phyloP scores from a whole-genome alignment of 2,113 vertebrate genomes.

The Sylvia atricapilla region DNA sequence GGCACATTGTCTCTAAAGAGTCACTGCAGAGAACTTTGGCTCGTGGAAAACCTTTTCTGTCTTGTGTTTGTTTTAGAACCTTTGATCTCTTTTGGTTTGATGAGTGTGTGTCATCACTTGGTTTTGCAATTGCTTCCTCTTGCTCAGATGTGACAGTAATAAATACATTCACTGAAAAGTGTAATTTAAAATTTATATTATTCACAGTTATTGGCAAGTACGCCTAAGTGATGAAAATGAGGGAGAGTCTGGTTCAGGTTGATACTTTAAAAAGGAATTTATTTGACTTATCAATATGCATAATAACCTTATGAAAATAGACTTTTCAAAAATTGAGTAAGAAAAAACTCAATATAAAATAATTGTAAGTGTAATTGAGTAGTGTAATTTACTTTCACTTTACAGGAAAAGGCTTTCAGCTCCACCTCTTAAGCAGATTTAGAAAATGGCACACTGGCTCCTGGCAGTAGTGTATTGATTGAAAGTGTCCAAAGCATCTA shows the following conservation, averaged over 20 bases:
- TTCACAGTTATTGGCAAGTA: constrained; percentile 20
- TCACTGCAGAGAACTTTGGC: constrained; percentile 1
- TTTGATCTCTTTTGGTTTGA: constrained; percentile 42
- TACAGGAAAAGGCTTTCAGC: constrained; percentile 58
- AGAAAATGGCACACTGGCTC: constrained; percentile 11
- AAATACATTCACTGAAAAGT: constrained; percentile 20
- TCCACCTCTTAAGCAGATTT: constrained; percentile 30
- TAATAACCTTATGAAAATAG: constrained; percentile 26
- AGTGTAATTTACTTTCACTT: constrained; percentile 51
- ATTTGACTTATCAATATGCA: neutral
- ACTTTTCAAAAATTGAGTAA: constrained; percentile 23
- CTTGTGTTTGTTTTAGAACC: constrained; percentile 24
- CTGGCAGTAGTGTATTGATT: constrained; percentile 34
- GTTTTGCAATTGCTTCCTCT: constrained; percentile 39
- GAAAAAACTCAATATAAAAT: constrained; percentile 37
- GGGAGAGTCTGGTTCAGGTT: neutral
- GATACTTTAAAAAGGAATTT: neutral
- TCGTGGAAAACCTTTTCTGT: neutral
- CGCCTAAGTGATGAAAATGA: constrained; percentile 4
- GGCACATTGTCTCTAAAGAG: neutral
- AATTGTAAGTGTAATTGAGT: constrained; percentile 33
- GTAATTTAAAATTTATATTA: constrained; percentile 50
- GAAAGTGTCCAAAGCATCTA: neutral
- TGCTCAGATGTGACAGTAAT: constrained; percentile 43
- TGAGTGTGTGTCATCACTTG: constrained; percentile 42